A percentile compares a stretch with the other conserved stretches of the same genome.
Conservation (phyloP, 2,113 vertebrate genomes). For the Plecturocebus donacophilus region DNA sequence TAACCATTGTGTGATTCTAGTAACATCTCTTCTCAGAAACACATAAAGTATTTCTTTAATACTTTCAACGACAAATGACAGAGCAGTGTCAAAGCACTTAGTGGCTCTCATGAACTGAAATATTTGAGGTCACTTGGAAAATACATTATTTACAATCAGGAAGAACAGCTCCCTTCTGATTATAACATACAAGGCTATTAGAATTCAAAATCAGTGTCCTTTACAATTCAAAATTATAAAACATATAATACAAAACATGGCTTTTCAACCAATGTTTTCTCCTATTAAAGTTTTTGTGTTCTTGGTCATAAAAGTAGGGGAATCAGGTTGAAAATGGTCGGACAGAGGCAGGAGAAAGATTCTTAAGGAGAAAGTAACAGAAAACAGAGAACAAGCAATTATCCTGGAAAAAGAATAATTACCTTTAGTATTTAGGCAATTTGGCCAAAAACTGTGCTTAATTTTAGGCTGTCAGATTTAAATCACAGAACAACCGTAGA, state of each 20-base stretch:
- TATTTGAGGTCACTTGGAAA: background rate
- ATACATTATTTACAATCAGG: background rate
- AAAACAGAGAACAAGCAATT: background rate
- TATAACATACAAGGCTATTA: background rate
- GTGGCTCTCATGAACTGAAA: background rate
- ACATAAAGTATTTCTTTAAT: background rate
- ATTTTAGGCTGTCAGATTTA: background rate
- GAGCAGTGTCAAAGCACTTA: background rate
- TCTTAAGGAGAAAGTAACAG: background rate
- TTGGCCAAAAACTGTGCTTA: background rate
- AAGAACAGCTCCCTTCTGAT: background rate
- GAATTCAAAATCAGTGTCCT: background rate
- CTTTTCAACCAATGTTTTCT: background rate
- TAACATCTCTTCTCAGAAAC: background rate
- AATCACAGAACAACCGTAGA: background rate
- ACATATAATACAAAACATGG: background rate
- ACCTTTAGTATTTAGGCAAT: background rate
- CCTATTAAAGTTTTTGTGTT: background rate
- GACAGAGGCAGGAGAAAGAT: background rate
- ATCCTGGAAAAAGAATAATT: background rate
- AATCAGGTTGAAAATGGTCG: background rate
- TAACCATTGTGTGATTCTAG: background rate
- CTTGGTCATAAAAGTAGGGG: background rate
- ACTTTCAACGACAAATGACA: background rate
- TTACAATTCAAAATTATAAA: slow-evolving; percentile 20